Percentiles rank a stretch among this genome's conserved stretches.
Conservation (phyloP, 2,888 invertebrate genomes). For the Microplitis manilae region DNA sequence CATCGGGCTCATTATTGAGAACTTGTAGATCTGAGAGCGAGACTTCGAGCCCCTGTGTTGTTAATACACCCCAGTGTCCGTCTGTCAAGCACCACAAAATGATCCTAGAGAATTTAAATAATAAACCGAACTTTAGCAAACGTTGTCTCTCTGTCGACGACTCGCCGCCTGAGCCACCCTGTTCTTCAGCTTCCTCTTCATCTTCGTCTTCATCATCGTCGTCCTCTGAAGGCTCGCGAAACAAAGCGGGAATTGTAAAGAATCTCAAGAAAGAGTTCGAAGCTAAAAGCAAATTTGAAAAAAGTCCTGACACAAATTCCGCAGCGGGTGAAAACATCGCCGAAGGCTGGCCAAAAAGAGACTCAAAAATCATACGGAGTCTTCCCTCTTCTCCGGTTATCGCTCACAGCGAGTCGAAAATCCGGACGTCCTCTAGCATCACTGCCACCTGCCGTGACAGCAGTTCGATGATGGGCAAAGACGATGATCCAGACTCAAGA, state of each 20-base stretch:
- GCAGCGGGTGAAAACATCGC: constrained; percentile 50
- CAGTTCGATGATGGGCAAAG: constrained; percentile 34
- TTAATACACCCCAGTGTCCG: constrained; percentile 73
- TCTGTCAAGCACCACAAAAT: constrained; percentile 74
- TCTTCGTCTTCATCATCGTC: constrained; percentile 47
- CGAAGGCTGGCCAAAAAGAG: constrained; percentile 58
- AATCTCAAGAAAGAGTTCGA: constrained; percentile 92
- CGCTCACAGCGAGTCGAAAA: constrained; percentile 72
- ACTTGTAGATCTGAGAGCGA: constrained; percentile 70
- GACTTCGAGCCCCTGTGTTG: constrained; percentile 70
- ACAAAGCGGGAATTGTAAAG: constrained; percentile 82
- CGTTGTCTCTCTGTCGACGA: constrained; percentile 67
- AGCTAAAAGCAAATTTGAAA: constrained; percentile 75
- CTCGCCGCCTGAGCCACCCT: constrained; percentile 56
- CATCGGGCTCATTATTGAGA: constrained; percentile 58
- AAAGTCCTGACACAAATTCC: constrained; percentile 54
- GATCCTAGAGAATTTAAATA: constrained; percentile 72
- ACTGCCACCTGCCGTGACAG: constrained; percentile 32
- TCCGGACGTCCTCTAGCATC: constrained; percentile 54
- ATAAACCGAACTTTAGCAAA: constrained; percentile 67
- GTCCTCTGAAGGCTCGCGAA: constrained; percentile 65
- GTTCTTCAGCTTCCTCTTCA: constrained; percentile 43
- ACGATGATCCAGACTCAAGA: constrained; percentile 32
- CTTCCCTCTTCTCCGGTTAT: constrained; percentile 76
- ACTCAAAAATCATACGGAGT: constrained; percentile 66